A percentile compares a stretch with the other conserved stretches of the same genome.
These are phyloP conservation scores for Psammodynastes pulverulentus DNA, from an alignment of 2,113 vertebrate genomes.

Conservation along the genomic window DNA sequence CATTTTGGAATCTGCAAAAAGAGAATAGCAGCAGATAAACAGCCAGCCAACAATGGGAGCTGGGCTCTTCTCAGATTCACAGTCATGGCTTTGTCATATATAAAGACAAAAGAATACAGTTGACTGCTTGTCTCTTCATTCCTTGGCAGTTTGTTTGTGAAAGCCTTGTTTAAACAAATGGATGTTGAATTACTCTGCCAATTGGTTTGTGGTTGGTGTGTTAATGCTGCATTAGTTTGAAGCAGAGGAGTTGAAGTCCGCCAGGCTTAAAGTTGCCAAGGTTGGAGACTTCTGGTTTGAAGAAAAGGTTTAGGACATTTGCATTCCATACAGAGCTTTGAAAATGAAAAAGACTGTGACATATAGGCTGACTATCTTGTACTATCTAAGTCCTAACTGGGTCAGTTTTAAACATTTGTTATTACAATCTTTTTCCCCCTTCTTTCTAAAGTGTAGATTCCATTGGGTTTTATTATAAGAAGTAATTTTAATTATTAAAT, in stretches of 20 bases:
- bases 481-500: background rate
- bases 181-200: background rate
- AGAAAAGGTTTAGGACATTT: constrained; percentile 19
- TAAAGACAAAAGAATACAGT: constrained; percentile 20
- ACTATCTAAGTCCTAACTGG: background rate
- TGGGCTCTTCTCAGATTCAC: constrained; percentile 47
- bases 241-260: background rate
- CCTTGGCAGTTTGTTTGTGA: background rate
- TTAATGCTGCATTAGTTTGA: background rate
- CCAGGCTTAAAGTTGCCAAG: no score
- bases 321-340: background rate
- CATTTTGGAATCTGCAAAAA: constrained; percentile 30
- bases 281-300: background rate
- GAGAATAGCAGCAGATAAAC: constrained; percentile 48
- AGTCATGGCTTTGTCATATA: constrained; percentile 36
- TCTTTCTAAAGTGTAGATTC: background rate
- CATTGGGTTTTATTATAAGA: background rate
- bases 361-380: background rate
- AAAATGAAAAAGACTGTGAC: background rate
- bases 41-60: constrained; percentile 10
- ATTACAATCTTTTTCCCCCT: background rate
- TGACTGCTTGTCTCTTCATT: background rate
- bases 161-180: background rate
- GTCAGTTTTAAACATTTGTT: background rate
- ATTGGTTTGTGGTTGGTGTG: background rate